Evolutionary conservation across 2,888 invertebrate genomes (phyloP).

Genomic region (Diplolepis rosae): DNA sequence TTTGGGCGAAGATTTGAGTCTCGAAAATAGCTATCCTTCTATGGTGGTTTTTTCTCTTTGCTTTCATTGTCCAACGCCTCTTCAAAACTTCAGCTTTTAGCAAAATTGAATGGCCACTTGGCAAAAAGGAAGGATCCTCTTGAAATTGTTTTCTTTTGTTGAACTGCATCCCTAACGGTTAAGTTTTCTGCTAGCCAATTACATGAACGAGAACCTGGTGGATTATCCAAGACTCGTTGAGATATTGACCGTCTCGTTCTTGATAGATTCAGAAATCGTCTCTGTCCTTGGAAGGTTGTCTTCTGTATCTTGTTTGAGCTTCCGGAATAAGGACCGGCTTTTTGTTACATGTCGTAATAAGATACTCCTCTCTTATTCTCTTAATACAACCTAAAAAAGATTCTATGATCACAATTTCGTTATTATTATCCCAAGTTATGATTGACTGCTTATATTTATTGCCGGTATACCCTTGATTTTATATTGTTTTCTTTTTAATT

Average conservation of each 20-base stretch:
- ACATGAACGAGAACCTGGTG: conserved; percentile 11
- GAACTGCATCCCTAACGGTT: conserved; percentile 1
- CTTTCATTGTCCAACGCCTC: background rate
- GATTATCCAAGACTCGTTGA: conserved; percentile 22
- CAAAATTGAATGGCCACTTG: conserved; percentile 12
- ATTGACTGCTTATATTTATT: background rate
- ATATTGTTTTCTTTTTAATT: background rate
- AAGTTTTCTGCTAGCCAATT: conserved; percentile 13
- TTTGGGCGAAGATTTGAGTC: background rate
- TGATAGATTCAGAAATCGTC: conserved; percentile 6
- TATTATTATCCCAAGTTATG: conserved; percentile 11
- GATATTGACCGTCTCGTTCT: conserved; percentile 1
- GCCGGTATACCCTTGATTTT: background rate
- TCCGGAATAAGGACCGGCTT: conserved; percentile 19
- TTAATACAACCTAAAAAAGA: conserved; percentile 15
- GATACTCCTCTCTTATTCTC: conserved; percentile 13
- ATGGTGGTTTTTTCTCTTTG: background rate
- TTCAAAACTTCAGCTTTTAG: background rate
- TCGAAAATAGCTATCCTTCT: background rate
- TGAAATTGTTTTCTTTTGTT: conserved; percentile 7
- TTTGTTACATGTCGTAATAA: conserved; percentile 10
- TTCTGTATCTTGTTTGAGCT: conserved; percentile 26
- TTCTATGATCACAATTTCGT: conserved; percentile 8
- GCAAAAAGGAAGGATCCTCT: background rate
- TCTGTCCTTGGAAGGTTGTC: conserved; percentile 20